phyloP scores from a whole-genome alignment of 2,113 vertebrate species.

The Kryptolebias marmoratus region DNA sequence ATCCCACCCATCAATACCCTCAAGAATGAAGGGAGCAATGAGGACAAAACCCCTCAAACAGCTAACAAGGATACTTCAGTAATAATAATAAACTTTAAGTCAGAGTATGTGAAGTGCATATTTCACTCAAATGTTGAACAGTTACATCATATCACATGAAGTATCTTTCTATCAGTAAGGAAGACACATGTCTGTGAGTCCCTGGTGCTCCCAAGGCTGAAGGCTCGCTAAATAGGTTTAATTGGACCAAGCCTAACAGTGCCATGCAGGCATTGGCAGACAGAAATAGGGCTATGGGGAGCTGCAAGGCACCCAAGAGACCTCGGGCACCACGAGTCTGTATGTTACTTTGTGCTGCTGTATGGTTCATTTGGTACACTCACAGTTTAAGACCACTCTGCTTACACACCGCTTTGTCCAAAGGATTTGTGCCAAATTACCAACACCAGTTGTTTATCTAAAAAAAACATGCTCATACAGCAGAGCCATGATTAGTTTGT shows the following conservation, averaged over 20 bases:
- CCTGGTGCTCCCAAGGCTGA: constrained; percentile 64
- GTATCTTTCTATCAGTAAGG: constrained; percentile 51
- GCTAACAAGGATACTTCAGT: constrained; percentile 56
- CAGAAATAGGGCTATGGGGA: constrained; percentile 61
- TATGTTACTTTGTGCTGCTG: constrained; percentile 48
- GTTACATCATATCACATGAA: constrained; percentile 67
- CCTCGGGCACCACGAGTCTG: constrained; percentile 41
- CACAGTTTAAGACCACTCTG: constrained; percentile 59
- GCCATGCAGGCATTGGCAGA: constrained; percentile 63
- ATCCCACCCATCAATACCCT: constrained; percentile 67
- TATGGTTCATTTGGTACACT: constrained; percentile 65
- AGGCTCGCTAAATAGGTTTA: constrained; percentile 75
- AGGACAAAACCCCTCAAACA: constrained; percentile 52
- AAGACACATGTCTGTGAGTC: constrained; percentile 63
- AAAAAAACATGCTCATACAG: constrained; percentile 69
- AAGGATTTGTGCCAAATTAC: constrained; percentile 70
- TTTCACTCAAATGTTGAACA: constrained; percentile 40
- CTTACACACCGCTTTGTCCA: constrained; percentile 60
- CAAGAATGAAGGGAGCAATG: constrained; percentile 50
- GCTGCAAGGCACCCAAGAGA: constrained; percentile 64
- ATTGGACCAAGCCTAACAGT: constrained; percentile 66
- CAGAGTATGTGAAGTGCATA: constrained; percentile 43
- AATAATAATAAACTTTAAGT: constrained; percentile 53
- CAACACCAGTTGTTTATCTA: constrained; percentile 72
- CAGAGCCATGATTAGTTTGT: constrained; percentile 73